Evolutionary conservation across 2,113 vertebrate genomes (phyloP), one percentile per base, ranked within the genome.

Genomic region (Regulus satrapa): DNA sequence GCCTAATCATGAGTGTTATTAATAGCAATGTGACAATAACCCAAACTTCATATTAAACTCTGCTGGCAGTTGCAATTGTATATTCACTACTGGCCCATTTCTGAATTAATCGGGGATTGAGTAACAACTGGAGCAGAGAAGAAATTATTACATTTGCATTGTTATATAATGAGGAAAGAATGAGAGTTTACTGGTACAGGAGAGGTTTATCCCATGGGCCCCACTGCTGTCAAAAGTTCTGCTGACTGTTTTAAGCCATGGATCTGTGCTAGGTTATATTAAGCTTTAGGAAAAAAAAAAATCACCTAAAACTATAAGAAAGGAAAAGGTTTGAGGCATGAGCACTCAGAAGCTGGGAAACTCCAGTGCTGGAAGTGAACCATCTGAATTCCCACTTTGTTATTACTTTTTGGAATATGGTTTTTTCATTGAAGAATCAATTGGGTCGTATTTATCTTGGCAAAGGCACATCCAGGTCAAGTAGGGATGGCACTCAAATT

Each of bases 51-150:
- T 16, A 78, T 83, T 75, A 89, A 80, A 85, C 73, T 78, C 48
- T 56, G 89, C 83, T 77, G 71, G 85, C 68, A 62, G 59, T 84
- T 90, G 86, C 86, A 90, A 84, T 67, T 87, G 74, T 52, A 80
- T 83, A 93, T 85, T 95, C 91, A 88, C 95, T 80, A 36, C 92
- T 79, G 88, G 93, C 92, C 88, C 86, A 36, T 94, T 94, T 84
- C 76, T 86, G 85, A 89, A 94, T 92, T 96, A 89, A 96, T 89
- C 58, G 25, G 94, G 89, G 93, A 92, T 72, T 95, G 88, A 90
- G 95, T 41, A 97, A 94, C 91, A 93, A 92, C 85, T 91, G 74
- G 79, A 92, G 94, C 93, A 93, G 91, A 76, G 95, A 69, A 61
- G 63, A 85, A 96, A 95, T 87, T 69, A 93, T 87, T 81, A 43